phyloP scores from a whole-genome alignment of 2,113 vertebrate species.

The Camelus dromedarius region DNA sequence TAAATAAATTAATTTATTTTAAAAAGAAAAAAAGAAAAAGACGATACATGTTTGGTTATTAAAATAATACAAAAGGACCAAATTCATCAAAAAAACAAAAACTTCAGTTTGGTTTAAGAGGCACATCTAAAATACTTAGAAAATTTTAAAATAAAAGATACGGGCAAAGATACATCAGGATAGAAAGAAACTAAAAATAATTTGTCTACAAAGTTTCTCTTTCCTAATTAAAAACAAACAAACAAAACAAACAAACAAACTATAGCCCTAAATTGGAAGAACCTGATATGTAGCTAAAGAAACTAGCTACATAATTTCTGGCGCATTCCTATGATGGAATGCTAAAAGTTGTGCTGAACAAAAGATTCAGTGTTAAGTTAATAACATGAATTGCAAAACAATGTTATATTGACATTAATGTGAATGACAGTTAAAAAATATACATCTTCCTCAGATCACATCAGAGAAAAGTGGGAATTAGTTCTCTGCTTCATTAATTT shows the following conservation, averaged over 20 bases:
- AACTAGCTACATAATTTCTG: neutral
- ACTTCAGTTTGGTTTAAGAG: neutral
- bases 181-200: neutral
- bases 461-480: neutral
- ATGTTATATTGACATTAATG: neutral
- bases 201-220: neutral
- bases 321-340: neutral
- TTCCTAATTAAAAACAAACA: neutral
- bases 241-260: neutral
- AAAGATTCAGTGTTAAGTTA: neutral
- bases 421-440: conserved; percentile 19
- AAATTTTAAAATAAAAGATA: neutral
- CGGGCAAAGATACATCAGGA: neutral
- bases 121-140: neutral
- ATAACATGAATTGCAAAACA: neutral
- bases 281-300: neutral
- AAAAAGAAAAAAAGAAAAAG: neutral
- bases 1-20: neutral
- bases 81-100: neutral
- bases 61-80: neutral
- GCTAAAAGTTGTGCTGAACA: neutral
- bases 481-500: conserved; percentile 8
- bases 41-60: neutral
- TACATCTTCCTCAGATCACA: neutral
- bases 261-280: neutral